These are phyloP conservation scores for Rotaria socialis DNA, from an alignment of 2,888 invertebrate species.

Conservation along the genomic window DNA sequence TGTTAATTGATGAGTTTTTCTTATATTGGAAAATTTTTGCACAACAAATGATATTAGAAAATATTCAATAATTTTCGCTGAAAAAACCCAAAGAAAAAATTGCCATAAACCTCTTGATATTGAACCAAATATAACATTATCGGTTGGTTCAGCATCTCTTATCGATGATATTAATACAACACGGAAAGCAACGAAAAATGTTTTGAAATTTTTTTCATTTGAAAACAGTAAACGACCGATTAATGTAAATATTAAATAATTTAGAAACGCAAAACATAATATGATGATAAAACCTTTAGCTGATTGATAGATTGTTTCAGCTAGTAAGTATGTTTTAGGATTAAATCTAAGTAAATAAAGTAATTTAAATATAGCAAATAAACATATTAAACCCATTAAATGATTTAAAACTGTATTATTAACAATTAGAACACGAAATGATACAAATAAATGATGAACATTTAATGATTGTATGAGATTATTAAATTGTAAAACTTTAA, in stretches of 20 bases:
- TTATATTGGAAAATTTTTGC: neutral
- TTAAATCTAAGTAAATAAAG: slow-evolving; percentile 22
- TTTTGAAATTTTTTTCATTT: neutral
- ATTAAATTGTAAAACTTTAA: neutral
- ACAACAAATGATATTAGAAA: slow-evolving; percentile 26
- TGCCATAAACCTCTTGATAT: neutral
- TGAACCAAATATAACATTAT: neutral
- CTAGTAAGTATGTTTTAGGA: slow-evolving; percentile 1
- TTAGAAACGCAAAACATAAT: neutral
- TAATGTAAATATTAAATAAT: slow-evolving; percentile 33
- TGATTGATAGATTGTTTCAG: slow-evolving; percentile 16
- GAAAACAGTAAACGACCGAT: slow-evolving; percentile 29
- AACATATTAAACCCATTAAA: slow-evolving; percentile 24
- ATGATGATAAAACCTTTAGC: neutral
- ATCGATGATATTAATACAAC: slow-evolving; percentile 11
- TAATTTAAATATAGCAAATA: slow-evolving; percentile 26
- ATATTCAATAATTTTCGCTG: slow-evolving; percentile 12
- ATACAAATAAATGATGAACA: slow-evolving; percentile 3
- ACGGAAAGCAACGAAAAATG: slow-evolving; percentile 33
- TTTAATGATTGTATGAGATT: neutral
- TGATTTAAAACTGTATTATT: neutral
- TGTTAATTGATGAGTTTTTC: slow-evolving; percentile 5
- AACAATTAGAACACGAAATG: slow-evolving; percentile 2
- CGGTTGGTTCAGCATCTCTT: neutral
- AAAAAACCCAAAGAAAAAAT: slow-evolving; percentile 3